Base-by-base conservation (phyloP, 2,888 invertebrate species). In the Serripes groenlandicus region DNA sequence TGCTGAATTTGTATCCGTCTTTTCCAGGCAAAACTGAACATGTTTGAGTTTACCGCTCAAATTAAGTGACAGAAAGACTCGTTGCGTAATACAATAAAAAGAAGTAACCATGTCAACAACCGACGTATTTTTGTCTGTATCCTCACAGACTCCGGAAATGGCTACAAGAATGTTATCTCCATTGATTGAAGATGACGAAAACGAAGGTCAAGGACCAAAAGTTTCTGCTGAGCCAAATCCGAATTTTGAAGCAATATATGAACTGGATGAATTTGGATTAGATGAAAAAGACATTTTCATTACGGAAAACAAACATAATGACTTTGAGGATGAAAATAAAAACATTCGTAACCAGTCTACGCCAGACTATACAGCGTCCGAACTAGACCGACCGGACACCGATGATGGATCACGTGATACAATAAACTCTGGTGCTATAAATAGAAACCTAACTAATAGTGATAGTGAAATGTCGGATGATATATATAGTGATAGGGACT, bases 401-500 rank as follows among this genome's bases (percentile, higher is more conserved):
- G 56, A 11, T 34, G 35, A 23, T 23, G 37, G 34, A 26, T 64
- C 64, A 34, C 32, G n/a, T 5, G 64, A 64, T 18, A 21, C n/a
- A n/a, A 1, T 26, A 18, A 42, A 71, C 30, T 62, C 62, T 26
- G 42, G 34, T n/a, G n/a, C 37, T 1, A 56, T 34, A 21, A 82
- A 28, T 23, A 18, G 64, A 64, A 35, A 80, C 21, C 58, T 60
- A 64, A 69, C 75, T 0, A 78, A 75, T 37, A 85, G 84, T 78
- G 87, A 84, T 52, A 78, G 82, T 77, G 87, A 87, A 74, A 70
- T 76, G 56, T 83, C 75, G 73, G 87, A 85, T 30, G 88, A 85
- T 21, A 78, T 82, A 42, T 83, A 86, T 37, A 86, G 82, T 49
- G 89, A 86, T 72, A 75, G 71, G 66, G 86, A 82, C 49, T 23